Percentiles rank a stretch among this genome's conserved stretches.
Evolutionary conservation across 2,888 invertebrate species (phyloP).

Genomic region (Lypha dubia): DNA sequence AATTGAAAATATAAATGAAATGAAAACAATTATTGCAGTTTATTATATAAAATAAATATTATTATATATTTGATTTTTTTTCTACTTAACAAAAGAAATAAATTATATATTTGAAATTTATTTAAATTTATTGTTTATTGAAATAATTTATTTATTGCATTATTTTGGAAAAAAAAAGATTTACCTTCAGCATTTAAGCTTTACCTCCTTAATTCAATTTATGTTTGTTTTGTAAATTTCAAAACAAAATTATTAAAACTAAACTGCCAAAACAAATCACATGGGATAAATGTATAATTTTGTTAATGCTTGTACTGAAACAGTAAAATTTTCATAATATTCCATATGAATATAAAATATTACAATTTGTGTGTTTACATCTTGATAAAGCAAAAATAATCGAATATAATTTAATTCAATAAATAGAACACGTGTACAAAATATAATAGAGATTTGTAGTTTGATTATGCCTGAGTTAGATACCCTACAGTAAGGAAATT

Average conservation of each 20-base stretch:
- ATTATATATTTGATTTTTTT: not conserved
- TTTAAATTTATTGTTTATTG: conserved; percentile 19
- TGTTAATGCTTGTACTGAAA: conserved; percentile 11
- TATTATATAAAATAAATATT: not conserved
- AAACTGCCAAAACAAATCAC: conserved; percentile 50
- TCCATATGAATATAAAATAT: conserved; percentile 1
- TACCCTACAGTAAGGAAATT: not conserved
- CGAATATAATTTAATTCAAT: conserved; percentile 20
- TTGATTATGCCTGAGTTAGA: not conserved
- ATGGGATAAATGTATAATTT: conserved; percentile 33
- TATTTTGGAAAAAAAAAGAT: not conserved
- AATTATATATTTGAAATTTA: not conserved
- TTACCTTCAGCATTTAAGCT: not conserved
- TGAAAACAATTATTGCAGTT: not conserved
- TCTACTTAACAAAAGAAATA: not conserved
- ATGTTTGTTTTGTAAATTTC: conserved; percentile 1
- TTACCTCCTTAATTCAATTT: not conserved
- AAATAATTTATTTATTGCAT: conserved; percentile 15
- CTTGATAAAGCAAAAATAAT: conserved; percentile 11
- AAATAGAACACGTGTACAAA: conserved; percentile 29
- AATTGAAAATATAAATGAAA: too few relatives aligned
- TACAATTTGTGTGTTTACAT: conserved; percentile 1
- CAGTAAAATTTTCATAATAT: not conserved
- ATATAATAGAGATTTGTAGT: conserved; percentile 2
- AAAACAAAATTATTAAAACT: conserved; percentile 48